Conservation (phyloP, 2,888 invertebrate genomes). For the Epinotia demarniana region DNA sequence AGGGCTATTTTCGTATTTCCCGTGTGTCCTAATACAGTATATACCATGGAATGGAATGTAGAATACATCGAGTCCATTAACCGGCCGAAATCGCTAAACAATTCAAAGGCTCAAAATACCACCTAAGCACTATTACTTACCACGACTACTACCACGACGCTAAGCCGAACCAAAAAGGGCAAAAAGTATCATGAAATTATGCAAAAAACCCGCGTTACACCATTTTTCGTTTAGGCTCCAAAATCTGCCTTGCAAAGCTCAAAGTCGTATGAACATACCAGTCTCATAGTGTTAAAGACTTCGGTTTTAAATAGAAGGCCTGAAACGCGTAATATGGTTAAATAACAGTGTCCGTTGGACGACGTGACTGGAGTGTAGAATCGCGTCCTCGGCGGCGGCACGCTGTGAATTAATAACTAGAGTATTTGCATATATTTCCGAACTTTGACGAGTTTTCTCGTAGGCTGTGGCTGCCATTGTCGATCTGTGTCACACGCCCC, state of each 20-base stretch:
- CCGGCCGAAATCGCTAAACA: constrained; percentile 16
- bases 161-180: not conserved
- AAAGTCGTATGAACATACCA: not conserved
- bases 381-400: constrained; percentile 17
- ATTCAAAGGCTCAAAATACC: constrained; percentile 31
- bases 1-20: no score
- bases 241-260: not conserved
- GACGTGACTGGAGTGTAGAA: constrained; percentile 24
- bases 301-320: not conserved
- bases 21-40: not conserved
- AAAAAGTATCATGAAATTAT: not conserved
- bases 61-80: not conserved
- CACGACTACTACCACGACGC: constrained; percentile 34
- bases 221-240: not conserved
- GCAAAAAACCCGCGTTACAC: not conserved
- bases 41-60: not conserved
- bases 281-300: not conserved
- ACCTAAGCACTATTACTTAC: constrained; percentile 23
- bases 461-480: constrained; percentile 4
- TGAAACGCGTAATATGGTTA: constrained; percentile 35
- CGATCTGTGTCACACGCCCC: not conserved
- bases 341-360: constrained; percentile 36
- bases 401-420: constrained; percentile 40
- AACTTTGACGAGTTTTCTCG: constrained; percentile 9
- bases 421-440: constrained; percentile 41